These are phyloP conservation scores for Drosophila teissieri DNA, from an alignment of 1,140 invertebrate genomes.

Conservation along the genomic window DNA sequence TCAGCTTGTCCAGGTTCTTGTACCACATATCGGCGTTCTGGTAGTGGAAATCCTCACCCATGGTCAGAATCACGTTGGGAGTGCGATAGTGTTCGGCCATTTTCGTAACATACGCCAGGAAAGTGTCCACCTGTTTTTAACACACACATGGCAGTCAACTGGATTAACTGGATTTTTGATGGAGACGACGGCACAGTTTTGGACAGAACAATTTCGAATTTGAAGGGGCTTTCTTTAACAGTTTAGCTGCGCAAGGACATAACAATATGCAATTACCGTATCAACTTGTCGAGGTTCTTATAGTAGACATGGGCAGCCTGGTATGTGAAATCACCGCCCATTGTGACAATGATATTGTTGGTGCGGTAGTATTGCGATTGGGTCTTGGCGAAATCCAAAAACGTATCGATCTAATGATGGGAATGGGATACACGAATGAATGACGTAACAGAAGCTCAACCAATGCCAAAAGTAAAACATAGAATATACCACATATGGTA, in stretches of 20 bases:
- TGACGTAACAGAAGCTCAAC: slow-evolving; percentile 46
- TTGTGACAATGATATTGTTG: slow-evolving; percentile 94
- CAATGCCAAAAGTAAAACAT: slow-evolving; percentile 13
- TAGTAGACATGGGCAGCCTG: slow-evolving; percentile 94
- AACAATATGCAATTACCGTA: slow-evolving; percentile 87
- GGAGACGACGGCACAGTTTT: slow-evolving; percentile 8
- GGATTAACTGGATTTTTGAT: background rate
- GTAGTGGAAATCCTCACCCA: slow-evolving; percentile 97
- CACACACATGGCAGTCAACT: background rate
- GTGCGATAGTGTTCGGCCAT: slow-evolving; percentile 87
- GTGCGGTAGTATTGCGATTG: slow-evolving; percentile 87
- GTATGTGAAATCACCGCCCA: slow-evolving; percentile 97
- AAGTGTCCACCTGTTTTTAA: slow-evolving; percentile 85
- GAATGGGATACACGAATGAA: slow-evolving; percentile 12
- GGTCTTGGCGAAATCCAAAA: slow-evolving; percentile 86
- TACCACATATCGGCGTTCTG: slow-evolving; percentile 94
- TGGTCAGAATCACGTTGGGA: slow-evolving; percentile 92
- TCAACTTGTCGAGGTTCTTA: slow-evolving; percentile 95
- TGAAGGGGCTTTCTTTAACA: slow-evolving; percentile 66
- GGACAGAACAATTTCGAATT: slow-evolving; percentile 24
- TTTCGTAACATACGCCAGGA: slow-evolving; percentile 86
- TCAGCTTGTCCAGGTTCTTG: slow-evolving; percentile 94
- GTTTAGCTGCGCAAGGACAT: slow-evolving; percentile 11
- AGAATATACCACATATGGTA: background rate
- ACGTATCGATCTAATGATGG: slow-evolving; percentile 86